A percentile compares a stretch with the other conserved stretches of the same genome.
phyloP scores from a whole-genome alignment of 2,888 invertebrate species.

The Nasonia oneida region DNA sequence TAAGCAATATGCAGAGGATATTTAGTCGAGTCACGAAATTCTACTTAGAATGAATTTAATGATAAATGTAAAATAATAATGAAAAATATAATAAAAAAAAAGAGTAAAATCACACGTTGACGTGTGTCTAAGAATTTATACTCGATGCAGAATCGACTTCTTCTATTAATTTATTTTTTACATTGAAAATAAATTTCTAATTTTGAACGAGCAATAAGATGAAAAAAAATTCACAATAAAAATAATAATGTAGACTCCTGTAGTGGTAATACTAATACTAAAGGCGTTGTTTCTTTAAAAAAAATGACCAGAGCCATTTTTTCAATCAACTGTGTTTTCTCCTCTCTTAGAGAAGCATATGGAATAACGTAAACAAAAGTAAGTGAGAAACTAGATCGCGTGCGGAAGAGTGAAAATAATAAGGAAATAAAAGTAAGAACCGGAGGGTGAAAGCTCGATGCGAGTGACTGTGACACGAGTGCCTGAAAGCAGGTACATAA shows the following conservation, averaged over 20 bases:
- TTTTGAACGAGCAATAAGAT: constrained; percentile 6
- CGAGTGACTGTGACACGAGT: constrained; percentile 51
- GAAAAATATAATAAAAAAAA: neutral
- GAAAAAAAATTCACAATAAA: neutral
- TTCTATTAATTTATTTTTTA: neutral
- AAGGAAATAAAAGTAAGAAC: constrained; percentile 26
- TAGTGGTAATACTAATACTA: neutral
- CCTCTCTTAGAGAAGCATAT: neutral
- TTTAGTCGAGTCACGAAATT: neutral
- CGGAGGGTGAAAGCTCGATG: constrained; percentile 47
- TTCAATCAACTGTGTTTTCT: constrained; percentile 26
- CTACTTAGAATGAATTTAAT: neutral
- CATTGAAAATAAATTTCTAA: neutral
- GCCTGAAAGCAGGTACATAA: constrained; percentile 58
- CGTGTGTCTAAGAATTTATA: neutral
- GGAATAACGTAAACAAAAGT: constrained; percentile 31
- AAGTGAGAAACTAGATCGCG: constrained; percentile 56
- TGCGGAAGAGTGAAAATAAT: constrained; percentile 41
- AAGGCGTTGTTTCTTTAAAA: neutral
- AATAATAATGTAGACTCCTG: neutral
- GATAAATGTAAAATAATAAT: neutral
- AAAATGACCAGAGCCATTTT: constrained; percentile 6
- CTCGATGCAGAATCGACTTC: neutral
- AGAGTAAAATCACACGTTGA: neutral
- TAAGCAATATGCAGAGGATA: neutral